A percentile compares a stretch with the other conserved stretches of the same genome.
Evolutionary conservation across 2,113 vertebrate species (phyloP).

Genomic region (Sceloporus tristichus): DNA sequence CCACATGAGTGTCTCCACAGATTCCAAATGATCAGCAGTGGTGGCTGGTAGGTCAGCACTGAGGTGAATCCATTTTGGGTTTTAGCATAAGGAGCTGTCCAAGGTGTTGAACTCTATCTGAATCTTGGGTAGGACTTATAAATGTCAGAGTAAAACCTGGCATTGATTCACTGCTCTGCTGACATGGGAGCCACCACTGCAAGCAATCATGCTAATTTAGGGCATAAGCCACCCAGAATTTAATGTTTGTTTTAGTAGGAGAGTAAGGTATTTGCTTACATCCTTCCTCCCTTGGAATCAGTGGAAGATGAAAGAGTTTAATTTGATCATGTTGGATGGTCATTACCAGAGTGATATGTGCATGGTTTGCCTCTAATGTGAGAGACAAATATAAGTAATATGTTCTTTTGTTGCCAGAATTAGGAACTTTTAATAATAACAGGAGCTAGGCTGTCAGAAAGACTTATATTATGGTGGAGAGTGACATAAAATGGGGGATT

Average conservation of each 20-base stretch:
- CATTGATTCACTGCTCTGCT: too few species aligned
- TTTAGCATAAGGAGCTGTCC: too few species aligned
- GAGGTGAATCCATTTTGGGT: too few species aligned
- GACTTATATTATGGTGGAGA: slow-evolving; percentile 54
- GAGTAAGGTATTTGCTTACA: not conserved
- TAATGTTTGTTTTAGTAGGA: not conserved
- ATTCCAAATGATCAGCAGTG: too few species aligned
- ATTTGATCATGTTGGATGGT: not conserved
- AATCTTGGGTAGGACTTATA: too few species aligned
- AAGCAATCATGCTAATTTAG: not conserved
- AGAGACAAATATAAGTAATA: slow-evolving; percentile 49
- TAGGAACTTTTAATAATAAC: slow-evolving; percentile 63
- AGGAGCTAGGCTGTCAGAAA: slow-evolving; percentile 42
- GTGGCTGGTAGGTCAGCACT: too few species aligned
- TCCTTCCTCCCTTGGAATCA: not conserved
- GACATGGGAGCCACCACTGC: not conserved
- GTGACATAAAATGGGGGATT: slow-evolving; percentile 71
- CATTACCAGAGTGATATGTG: not conserved
- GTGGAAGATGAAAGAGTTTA: not conserved
- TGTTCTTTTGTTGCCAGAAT: slow-evolving; percentile 43
- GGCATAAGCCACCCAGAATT: not conserved
- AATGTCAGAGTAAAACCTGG: too few species aligned
- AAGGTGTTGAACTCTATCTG: too few species aligned
- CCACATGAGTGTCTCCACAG: not conserved
- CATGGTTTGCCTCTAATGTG: slow-evolving; percentile 41